phyloP scores from a whole-genome alignment of 2,113 vertebrate species.

The Scytalopus superciliaris region DNA sequence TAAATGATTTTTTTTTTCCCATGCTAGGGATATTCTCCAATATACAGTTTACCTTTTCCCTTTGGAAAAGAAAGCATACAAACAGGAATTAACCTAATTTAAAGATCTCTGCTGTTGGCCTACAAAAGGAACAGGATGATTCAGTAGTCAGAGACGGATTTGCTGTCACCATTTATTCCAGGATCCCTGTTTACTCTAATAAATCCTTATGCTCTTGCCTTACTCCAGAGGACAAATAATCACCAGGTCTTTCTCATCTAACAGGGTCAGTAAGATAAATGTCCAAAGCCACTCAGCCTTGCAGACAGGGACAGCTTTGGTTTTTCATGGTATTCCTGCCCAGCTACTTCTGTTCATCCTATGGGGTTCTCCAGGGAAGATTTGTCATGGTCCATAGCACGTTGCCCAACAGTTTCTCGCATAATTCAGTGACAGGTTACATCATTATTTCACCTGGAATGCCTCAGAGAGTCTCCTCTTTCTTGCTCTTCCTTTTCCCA shows the following conservation, averaged over 20 bases:
- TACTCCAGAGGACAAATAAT: not conserved
- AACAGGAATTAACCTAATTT: not conserved
- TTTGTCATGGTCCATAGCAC: not conserved
- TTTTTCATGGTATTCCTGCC: not conserved
- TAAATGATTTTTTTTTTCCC: rapidly evolving
- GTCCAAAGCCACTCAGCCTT: not conserved
- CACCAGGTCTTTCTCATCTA: not conserved
- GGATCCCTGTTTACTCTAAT: not conserved
- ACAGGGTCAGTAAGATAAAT: not conserved
- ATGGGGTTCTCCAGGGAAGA: not conserved
- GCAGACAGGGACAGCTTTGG: not conserved
- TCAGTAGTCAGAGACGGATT: not conserved
- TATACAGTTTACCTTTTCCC: not conserved
- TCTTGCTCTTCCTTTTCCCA: not conserved
- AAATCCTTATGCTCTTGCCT: not conserved
- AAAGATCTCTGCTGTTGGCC: not conserved
- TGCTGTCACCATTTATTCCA: conserved; percentile 14
- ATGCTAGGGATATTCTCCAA: not conserved
- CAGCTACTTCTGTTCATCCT: not conserved
- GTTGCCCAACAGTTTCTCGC: not conserved
- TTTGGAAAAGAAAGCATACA: not conserved
- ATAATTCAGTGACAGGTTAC: not conserved
- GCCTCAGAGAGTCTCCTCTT: not conserved
- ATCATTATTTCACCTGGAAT: not conserved
- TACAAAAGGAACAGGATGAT: not conserved